These are phyloP conservation scores for Tetragonula carbonaria DNA, from an alignment of 2,888 invertebrate species.

Conservation along the genomic window DNA sequence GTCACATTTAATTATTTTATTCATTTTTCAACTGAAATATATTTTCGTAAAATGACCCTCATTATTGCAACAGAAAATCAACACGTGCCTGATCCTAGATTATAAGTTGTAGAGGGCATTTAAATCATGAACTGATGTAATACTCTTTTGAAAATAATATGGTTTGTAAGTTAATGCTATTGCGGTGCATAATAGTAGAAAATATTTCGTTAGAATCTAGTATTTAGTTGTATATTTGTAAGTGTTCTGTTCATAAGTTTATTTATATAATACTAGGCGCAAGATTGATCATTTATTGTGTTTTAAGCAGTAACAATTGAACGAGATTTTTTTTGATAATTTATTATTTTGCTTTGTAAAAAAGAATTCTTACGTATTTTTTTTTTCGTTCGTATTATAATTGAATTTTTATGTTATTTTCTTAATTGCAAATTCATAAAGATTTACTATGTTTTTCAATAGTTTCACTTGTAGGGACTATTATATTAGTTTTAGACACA, in stretches of 20 bases:
- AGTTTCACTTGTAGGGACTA: constrained; percentile 39
- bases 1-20: constrained; percentile 43
- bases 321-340: constrained; percentile 14
- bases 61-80: constrained; percentile 61
- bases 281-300: constrained; percentile 11
- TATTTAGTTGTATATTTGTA: constrained; percentile 27
- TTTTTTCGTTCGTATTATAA: constrained; percentile 2
- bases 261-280: constrained; percentile 24
- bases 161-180: constrained; percentile 47
- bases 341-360: constrained; percentile 6
- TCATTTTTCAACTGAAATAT: constrained; percentile 28
- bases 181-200: constrained; percentile 40
- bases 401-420: constrained; percentile 22
- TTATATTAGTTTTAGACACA: constrained; percentile 50
- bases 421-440: constrained; percentile 29
- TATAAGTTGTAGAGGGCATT: constrained; percentile 69
- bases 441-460: constrained; percentile 31
- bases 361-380: constrained; percentile 10
- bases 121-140: constrained; percentile 52
- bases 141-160: constrained; percentile 51
- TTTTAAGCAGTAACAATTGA: constrained; percentile 12
- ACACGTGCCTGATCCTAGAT: constrained; percentile 69
- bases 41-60: constrained; percentile 53
- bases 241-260: constrained; percentile 22
- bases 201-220: constrained; percentile 21